Evolutionary conservation across 2,113 vertebrate species (phyloP).

Genomic region (Anoplopoma fimbria): DNA sequence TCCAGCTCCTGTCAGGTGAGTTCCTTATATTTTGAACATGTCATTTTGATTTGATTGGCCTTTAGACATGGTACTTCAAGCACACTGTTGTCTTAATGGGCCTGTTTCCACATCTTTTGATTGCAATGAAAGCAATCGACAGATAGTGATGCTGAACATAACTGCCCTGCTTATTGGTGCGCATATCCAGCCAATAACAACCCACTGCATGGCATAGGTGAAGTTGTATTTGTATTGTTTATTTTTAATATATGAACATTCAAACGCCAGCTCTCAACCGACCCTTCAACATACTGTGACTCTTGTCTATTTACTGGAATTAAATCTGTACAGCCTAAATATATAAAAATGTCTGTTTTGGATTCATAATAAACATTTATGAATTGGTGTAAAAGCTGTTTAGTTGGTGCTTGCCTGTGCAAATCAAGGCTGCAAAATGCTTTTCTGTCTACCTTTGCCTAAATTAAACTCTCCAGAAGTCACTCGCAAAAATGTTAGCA

Average conservation of each 20-base stretch:
- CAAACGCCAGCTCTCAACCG: slow-evolving; percentile 53
- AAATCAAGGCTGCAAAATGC: background rate
- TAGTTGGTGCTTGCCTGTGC: background rate
- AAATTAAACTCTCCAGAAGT: slow-evolving; percentile 25
- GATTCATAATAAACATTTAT: slow-evolving; percentile 66
- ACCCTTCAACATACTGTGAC: slow-evolving; percentile 73
- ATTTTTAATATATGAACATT: slow-evolving; percentile 51
- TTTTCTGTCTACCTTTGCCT: background rate
- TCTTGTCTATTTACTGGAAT: slow-evolving; percentile 67
- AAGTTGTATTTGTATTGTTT: slow-evolving; percentile 26
- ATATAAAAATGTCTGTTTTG: slow-evolving; percentile 49
- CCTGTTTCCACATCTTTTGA: slow-evolving; percentile 15
- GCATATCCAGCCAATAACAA: slow-evolving; percentile 28
- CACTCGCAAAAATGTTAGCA: slow-evolving; percentile 29
- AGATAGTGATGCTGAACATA: slow-evolving; percentile 15
- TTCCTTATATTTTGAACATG: slow-evolving; percentile 58
- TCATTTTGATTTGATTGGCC: slow-evolving; percentile 30
- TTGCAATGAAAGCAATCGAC: slow-evolving; percentile 6
- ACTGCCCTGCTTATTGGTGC: slow-evolving; percentile 48
- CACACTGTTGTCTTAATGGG: slow-evolving; percentile 57
- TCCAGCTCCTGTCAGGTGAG: slow-evolving; percentile 36
- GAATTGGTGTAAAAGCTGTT: slow-evolving; percentile 31
- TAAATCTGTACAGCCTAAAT: slow-evolving; percentile 59
- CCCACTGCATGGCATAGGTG: slow-evolving; percentile 54
- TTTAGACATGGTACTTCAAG: slow-evolving; percentile 48